A percentile compares a stretch with the other conserved stretches of the same genome.
These are phyloP conservation scores for Tortricodes alternella DNA, from an alignment of 2,888 invertebrate species.

Conservation along the genomic window DNA sequence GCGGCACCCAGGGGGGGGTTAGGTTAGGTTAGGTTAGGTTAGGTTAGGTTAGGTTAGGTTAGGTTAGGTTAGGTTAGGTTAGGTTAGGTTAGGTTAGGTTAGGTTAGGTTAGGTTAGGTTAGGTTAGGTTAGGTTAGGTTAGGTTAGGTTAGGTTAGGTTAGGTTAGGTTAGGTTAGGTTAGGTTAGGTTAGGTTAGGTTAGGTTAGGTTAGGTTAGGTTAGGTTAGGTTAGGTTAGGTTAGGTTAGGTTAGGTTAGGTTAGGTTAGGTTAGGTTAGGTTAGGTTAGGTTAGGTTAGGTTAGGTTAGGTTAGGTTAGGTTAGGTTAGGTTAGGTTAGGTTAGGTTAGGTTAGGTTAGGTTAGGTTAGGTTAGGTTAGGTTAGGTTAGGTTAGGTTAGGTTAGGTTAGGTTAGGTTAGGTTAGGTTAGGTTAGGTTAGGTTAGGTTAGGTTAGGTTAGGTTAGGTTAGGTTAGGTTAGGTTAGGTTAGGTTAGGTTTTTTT, in stretches of 20 bases:
- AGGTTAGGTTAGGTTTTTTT: too few relatives aligned
- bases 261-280: constrained; percentile 12
- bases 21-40: too few relatives aligned
- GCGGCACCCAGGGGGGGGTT: too few relatives aligned
- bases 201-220: constrained; percentile 20
- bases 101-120: constrained; percentile 19
- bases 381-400: constrained; percentile 14
- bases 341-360: constrained; percentile 31
- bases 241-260: constrained; percentile 12
- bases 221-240: constrained; percentile 26
- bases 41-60: constrained; percentile 9
- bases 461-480: constrained; percentile 29
- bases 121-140: constrained; percentile 16
- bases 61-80: constrained; percentile 28
- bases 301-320: constrained; percentile 28
- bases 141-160: constrained; percentile 3
- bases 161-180: constrained; percentile 7
- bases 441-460: constrained; percentile 35
- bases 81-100: constrained; percentile 29
- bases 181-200: constrained; percentile 26
- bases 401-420: constrained; percentile 34
- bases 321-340: constrained; percentile 31
- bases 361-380: constrained; percentile 35
- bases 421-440: constrained; percentile 35
- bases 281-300: constrained; percentile 5